A percentile compares a stretch with the other conserved stretches of the same genome.
These are phyloP conservation scores for Dryobota labecula DNA, from an alignment of 2,888 invertebrate species.

Conservation along the genomic window DNA sequence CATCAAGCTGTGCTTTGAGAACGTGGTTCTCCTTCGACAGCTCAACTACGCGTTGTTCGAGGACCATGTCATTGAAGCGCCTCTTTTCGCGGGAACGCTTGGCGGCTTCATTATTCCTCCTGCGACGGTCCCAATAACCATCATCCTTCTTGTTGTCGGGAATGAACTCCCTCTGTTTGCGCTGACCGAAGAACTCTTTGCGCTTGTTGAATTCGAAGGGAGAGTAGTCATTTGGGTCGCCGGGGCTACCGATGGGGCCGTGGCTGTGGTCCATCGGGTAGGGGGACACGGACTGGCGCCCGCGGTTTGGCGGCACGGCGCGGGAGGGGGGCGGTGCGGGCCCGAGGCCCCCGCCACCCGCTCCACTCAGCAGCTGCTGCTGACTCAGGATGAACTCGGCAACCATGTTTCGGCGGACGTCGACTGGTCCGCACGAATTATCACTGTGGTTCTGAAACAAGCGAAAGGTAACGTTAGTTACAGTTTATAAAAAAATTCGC, in stretches of 20 bases:
- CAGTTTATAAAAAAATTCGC: conserved; percentile 69
- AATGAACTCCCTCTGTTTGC: conserved; percentile 98
- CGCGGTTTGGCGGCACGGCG: conserved; percentile 81
- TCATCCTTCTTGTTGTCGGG: conserved; percentile 99
- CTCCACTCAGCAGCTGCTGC: conserved; percentile 87
- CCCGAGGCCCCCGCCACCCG: conserved; percentile 82
- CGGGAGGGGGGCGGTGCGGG: conserved; percentile 82
- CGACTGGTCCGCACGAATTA: conserved; percentile 87
- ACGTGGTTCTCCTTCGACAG: conserved; percentile 98
- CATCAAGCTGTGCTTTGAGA: conserved; percentile 97
- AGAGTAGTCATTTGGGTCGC: conserved; percentile 82
- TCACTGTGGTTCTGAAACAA: conserved; percentile 89
- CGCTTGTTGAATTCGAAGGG: conserved; percentile 92
- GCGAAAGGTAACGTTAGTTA: conserved; percentile 79
- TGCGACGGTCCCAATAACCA: conserved; percentile 98
- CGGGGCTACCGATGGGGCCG: conserved; percentile 74
- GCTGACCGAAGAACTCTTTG: conserved; percentile 96
- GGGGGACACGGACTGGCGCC: conserved; percentile 85
- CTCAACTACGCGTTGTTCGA: conserved; percentile 98
- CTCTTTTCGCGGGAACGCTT: conserved; percentile 99
- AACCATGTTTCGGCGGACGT: conserved; percentile 95
- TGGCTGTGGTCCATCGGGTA: conserved; percentile 88
- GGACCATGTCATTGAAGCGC: conserved; percentile 98
- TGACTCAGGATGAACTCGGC: conserved; percentile 96
- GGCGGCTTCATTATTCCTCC: conserved; percentile 99